Percentiles rank a stretch among this genome's conserved stretches.
phyloP scores from a whole-genome alignment of 37 sponge, comb jelly and placozoan species.

The Oopsacas minuta region DNA sequence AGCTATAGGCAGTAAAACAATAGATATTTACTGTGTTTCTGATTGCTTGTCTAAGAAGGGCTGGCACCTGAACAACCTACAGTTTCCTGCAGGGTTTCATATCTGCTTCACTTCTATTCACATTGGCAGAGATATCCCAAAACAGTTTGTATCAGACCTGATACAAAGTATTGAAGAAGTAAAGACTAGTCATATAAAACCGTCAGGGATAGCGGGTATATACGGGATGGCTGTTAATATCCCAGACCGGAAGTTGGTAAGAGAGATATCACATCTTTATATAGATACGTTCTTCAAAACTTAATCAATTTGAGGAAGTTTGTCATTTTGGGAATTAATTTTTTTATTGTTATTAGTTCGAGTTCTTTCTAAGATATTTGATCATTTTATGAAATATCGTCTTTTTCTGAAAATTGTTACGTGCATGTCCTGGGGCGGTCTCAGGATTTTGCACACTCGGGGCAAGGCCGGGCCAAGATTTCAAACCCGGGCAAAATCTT shows the following conservation, averaged over 20 bases:
- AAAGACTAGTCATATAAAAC: neutral
- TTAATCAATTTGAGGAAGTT: too few relatives aligned
- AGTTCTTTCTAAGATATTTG: too few relatives aligned
- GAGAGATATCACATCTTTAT: constrained; percentile 24
- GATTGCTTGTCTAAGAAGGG: constrained; percentile 39
- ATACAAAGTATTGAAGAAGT: neutral
- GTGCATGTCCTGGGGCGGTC: too few relatives aligned
- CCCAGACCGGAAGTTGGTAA: constrained; percentile 51
- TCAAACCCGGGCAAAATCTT: too few relatives aligned
- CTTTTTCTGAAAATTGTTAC: too few relatives aligned
- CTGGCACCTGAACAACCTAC: constrained; percentile 77
- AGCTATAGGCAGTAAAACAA: constrained; percentile 58
- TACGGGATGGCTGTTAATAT: constrained; percentile 77
- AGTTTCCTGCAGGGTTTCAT: constrained; percentile 83
- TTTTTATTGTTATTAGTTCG: neutral
- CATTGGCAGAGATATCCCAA: constrained; percentile 23
- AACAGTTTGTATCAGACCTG: neutral
- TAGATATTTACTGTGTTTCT: constrained; percentile 64
- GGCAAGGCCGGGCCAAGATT: too few relatives aligned
- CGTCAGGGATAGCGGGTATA: constrained; percentile 55
- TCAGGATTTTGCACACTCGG: too few relatives aligned
- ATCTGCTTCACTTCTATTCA: constrained; percentile 73
- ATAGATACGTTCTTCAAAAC: neutral
- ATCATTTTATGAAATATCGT: too few relatives aligned
- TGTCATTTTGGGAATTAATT: neutral